Conservation (phyloP, 1,140 invertebrate genomes). For the Nasonia giraulti region DNA sequence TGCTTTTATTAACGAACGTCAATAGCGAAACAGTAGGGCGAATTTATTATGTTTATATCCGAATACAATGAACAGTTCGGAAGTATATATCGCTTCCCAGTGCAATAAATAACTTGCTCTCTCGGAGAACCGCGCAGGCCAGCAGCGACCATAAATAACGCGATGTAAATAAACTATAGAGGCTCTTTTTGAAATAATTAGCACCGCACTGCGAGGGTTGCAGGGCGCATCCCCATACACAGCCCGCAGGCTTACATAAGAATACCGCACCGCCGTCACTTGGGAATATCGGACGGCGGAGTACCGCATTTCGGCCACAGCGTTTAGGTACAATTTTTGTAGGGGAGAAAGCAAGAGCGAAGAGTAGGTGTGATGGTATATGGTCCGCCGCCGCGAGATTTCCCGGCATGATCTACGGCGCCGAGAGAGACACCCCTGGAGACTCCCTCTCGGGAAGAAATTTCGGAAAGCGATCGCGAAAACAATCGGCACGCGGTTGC, state of each 20-base stretch:
- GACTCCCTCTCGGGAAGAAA: neutral
- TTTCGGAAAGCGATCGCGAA: slow-evolving; percentile 6
- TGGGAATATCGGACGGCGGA: neutral
- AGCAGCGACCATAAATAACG: neutral
- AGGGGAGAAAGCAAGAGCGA: neutral
- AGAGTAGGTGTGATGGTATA: neutral
- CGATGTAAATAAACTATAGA: neutral
- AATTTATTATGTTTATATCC: neutral
- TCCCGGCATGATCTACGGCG: slow-evolving; percentile 2
- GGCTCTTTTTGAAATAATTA: neutral
- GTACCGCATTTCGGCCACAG: too few relatives aligned
- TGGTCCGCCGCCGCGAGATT: neutral
- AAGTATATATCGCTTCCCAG: neutral
- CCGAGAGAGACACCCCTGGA: neutral
- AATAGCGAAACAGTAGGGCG: neutral
- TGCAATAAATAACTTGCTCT: neutral
- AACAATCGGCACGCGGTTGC: neutral
- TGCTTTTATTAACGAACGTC: neutral
- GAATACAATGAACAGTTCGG: neutral
- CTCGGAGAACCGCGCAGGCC: neutral
- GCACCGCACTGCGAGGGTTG: neutral
- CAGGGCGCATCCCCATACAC: neutral
- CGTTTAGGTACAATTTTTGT: neutral
- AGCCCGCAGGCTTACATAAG: too few relatives aligned
- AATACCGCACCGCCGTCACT: neutral